phyloP scores from a whole-genome alignment of 2,113 vertebrate species.

The cattle (Bos taurus) region DNA sequence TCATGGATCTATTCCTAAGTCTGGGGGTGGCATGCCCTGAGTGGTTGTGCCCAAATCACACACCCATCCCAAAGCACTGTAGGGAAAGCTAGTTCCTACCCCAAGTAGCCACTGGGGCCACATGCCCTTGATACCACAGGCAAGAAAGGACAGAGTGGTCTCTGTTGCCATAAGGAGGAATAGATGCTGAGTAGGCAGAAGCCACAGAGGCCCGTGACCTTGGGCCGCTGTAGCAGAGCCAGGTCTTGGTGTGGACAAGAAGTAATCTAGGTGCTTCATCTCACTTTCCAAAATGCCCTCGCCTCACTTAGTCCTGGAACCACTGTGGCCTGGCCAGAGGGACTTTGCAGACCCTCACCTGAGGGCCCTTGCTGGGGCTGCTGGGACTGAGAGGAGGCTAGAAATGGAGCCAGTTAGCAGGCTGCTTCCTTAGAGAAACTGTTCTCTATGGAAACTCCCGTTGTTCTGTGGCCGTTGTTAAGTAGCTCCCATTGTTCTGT shows the following conservation, averaged over 20 bases:
- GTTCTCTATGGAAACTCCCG: background rate
- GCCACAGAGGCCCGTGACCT: background rate
- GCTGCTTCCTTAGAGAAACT: background rate
- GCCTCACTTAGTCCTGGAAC: fast-evolving
- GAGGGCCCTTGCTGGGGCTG: background rate
- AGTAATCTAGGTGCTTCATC: background rate
- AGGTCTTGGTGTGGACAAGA: background rate
- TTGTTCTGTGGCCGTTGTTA: background rate
- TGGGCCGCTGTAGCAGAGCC: background rate
- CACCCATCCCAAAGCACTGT: background rate
- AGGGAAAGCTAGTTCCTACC: background rate
- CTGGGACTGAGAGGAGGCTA: background rate
- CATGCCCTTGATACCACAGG: background rate
- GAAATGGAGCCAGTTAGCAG: background rate
- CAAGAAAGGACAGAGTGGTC: background rate
- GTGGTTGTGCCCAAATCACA: background rate
- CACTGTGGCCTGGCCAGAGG: background rate
- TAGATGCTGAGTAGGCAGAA: background rate
- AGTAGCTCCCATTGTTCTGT: background rate
- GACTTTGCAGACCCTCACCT: fast-evolving
- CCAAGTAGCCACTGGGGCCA: background rate
- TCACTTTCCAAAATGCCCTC: fast-evolving
- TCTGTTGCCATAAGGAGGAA: background rate
- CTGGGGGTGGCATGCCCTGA: background rate
- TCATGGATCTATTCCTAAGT: background rate